Evolutionary conservation across 2,888 invertebrate species (phyloP), one percentile per base, ranked within the genome.

Genomic region (Pristionchus maxplancki): DNA sequence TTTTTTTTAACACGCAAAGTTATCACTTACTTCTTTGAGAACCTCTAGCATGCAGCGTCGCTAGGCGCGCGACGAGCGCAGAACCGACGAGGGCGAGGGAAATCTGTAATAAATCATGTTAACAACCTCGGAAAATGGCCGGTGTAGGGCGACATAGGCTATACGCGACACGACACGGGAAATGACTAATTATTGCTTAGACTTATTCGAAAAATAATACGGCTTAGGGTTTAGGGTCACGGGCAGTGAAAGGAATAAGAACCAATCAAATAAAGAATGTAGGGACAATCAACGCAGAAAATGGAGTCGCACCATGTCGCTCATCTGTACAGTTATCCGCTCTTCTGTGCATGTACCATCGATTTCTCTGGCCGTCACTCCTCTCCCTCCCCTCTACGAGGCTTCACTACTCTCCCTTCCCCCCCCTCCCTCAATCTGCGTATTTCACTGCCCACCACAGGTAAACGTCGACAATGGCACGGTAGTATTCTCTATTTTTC

Each of bases 1-100:
- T n/a, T n/a, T n/a, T n/a, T n/a, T n/a, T n/a, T n/a, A n/a, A n/a
- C n/a, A n/a, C n/a, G n/a, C n/a, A n/a, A n/a, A n/a, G n/a, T n/a
- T n/a, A n/a, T 62, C 9, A n/a, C 67, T 44, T 9, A 87, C 87
- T 71, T 87, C 87, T 53, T 87, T 87, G 62, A 87, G 87, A 48
- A 62, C 87, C 74, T 87, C 87, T 87, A 87, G 74, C 87, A 87
- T 87, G 37, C 71, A 85, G 83, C 50, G 53, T 83, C 58, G 83
- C 83, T 53, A 31, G 53, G 44, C 74, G 74, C 44, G 78, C 78
- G 78, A 48, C 78, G 48, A 44, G 78, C 78, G 78, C 78, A 78
- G 44, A 78, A 40, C 24, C 20, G 20, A 34, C 34, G 58, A 53
- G 82, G 31, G 8, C 28, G 48, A 83, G 53, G 48, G 37, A 13